Percentiles rank a stretch among this genome's conserved stretches.
These are phyloP conservation scores for Cephalopachus bancanus DNA, from an alignment of 2,797 vertebrate species.

Conservation along the genomic window DNA sequence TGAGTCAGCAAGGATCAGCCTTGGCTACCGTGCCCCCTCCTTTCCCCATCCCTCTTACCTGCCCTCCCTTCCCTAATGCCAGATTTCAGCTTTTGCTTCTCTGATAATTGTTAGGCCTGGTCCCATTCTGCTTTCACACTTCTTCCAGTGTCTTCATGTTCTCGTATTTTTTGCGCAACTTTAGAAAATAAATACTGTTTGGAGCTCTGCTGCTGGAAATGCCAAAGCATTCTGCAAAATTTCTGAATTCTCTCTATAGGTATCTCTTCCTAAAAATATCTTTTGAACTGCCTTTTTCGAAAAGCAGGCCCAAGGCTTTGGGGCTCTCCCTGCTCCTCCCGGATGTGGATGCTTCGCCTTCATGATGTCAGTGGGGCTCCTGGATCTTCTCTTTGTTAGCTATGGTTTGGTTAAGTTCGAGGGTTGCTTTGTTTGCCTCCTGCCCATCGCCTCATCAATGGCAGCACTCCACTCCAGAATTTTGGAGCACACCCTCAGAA, in stretches of 20 bases:
- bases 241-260: not conserved
- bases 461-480: not conserved
- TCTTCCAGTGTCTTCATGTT: not conserved
- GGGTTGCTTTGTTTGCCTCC: not conserved
- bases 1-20: not conserved
- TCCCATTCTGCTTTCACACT: not conserved
- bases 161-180: fast-evolving
- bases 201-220: fast-evolving
- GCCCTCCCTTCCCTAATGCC: not conserved
- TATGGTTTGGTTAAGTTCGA: fast-evolving
- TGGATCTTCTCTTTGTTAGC: fast-evolving
- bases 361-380: fast-evolving
- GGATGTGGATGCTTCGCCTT: fast-evolving
- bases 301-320: not conserved
- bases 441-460: fast-evolving
- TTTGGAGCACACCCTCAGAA: fast-evolving
- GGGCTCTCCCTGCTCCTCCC: no score
- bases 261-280: not conserved
- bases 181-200: not conserved
- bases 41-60: not conserved
- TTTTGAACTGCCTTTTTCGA: fast-evolving
- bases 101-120: fast-evolving
- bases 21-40: fast-evolving
- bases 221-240: not conserved
- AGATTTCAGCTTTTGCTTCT: fast-evolving